These are phyloP conservation scores for Clusia tigrina DNA, from an alignment of 2,888 invertebrate genomes.

Conservation along the genomic window DNA sequence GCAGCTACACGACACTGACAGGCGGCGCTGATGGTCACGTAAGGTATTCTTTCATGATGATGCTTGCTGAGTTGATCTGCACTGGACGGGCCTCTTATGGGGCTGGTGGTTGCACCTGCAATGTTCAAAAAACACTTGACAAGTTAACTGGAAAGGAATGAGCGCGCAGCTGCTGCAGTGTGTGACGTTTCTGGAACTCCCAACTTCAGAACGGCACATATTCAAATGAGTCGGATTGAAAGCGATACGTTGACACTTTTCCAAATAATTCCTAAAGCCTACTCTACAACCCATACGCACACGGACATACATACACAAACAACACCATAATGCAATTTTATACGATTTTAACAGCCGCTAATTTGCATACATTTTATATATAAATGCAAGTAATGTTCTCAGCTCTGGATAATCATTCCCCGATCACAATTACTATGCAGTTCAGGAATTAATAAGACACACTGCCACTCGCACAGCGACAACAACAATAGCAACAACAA, in stretches of 20 bases:
- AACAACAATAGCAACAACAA: conserved; percentile 41
- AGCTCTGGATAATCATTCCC: too few relatives aligned
- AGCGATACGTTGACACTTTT: too few relatives aligned
- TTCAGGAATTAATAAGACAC: neutral
- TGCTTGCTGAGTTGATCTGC: neutral
- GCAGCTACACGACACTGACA: neutral
- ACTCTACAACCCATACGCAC: too few relatives aligned
- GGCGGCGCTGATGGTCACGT: neutral
- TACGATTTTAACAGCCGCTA: neutral
- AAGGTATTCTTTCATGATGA: conserved; percentile 3
- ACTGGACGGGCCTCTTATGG: neutral
- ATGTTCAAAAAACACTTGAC: neutral
- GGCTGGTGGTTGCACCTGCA: too few relatives aligned
- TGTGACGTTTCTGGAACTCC: too few relatives aligned
- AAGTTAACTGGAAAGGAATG: neutral
- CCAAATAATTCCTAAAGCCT: too few relatives aligned
- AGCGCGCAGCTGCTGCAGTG: neutral
- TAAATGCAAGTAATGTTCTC: too few relatives aligned
- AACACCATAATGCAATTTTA: neutral
- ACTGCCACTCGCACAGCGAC: conserved; percentile 38
- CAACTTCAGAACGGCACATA: too few relatives aligned
- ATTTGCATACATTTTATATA: too few relatives aligned
- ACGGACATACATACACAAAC: neutral
- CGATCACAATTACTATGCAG: neutral
- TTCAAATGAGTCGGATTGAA: too few relatives aligned